These are phyloP conservation scores for Caenorhabditis afra DNA, from an alignment of 2,888 invertebrate species.

Conservation along the genomic window DNA sequence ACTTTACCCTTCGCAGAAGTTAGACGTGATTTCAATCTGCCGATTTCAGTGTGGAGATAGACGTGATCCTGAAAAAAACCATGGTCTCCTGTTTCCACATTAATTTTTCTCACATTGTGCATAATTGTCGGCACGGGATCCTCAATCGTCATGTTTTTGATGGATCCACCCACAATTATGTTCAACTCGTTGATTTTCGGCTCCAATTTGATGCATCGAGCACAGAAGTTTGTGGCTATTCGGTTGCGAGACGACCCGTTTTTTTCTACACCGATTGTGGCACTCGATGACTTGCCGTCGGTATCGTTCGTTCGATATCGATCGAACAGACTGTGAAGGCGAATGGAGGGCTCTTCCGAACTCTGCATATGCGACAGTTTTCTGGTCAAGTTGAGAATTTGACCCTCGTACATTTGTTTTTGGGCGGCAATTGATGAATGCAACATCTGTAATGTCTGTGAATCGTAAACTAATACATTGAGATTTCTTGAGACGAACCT, in stretches of 20 bases:
- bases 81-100: not conserved
- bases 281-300: constrained; percentile 33
- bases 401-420: constrained; percentile 68
- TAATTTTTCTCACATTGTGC: constrained; percentile 17
- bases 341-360: constrained; percentile 41
- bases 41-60: constrained; percentile 37
- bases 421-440: constrained; percentile 66
- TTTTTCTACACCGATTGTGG: constrained; percentile 53
- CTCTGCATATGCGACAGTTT: constrained; percentile 40
- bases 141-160: constrained; percentile 47
- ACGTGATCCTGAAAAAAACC: constrained; percentile 28
- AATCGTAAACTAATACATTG: not conserved
- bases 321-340: constrained; percentile 60
- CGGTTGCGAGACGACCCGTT: constrained; percentile 33
- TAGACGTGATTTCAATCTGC: constrained; percentile 58
- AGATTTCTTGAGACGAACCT: constrained; percentile 37
- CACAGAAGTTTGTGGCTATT: constrained; percentile 26
- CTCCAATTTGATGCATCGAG: constrained; percentile 39
- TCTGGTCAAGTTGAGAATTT: constrained; percentile 53
- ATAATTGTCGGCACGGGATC: constrained; percentile 52
- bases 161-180: constrained; percentile 44
- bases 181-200: constrained; percentile 52
- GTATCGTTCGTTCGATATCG: constrained; percentile 50
- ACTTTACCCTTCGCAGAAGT: constrained; percentile 47
- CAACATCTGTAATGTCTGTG: constrained; percentile 52